Conservation (phyloP, 2,113 vertebrate genomes). For the Piprites chloris region DNA sequence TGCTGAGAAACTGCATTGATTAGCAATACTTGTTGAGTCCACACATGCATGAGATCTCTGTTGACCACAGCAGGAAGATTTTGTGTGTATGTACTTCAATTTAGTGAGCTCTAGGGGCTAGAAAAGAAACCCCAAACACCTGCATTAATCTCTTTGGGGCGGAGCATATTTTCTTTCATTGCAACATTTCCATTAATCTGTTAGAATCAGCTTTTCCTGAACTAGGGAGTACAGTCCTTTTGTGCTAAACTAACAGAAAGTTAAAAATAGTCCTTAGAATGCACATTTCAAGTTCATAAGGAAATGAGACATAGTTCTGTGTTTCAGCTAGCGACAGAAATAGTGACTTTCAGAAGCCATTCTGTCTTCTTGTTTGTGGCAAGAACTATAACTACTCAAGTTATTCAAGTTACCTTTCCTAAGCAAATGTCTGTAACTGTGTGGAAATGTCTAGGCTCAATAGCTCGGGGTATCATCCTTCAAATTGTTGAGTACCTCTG, state of each 20-base stretch:
- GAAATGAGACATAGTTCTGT: not conserved
- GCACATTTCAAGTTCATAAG: not conserved
- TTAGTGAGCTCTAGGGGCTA: not conserved
- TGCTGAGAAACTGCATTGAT: not conserved
- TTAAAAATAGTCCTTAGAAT: not conserved
- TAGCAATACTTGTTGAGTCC: conserved; percentile 3
- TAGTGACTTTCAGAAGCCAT: not conserved
- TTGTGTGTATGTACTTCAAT: not conserved
- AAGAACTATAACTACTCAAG: not conserved
- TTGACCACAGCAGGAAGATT: not conserved
- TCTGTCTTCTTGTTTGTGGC: not conserved
- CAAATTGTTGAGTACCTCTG: not conserved
- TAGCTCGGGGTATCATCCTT: not conserved
- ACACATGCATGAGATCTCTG: not conserved
- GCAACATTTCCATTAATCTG: not conserved
- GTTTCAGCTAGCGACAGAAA: not conserved
- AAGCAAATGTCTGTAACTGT: not conserved
- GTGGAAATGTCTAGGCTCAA: not conserved
- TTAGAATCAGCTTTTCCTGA: not conserved
- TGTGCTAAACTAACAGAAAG: not conserved
- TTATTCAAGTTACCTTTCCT: not conserved
- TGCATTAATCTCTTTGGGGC: not conserved
- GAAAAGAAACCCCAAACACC: not conserved
- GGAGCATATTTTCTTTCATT: not conserved
- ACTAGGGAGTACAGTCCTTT: not conserved